Evolutionary conservation across 2,888 invertebrate species (phyloP), one percentile per base, ranked within the genome.

Genomic region (Eledone cirrhosa): DNA sequence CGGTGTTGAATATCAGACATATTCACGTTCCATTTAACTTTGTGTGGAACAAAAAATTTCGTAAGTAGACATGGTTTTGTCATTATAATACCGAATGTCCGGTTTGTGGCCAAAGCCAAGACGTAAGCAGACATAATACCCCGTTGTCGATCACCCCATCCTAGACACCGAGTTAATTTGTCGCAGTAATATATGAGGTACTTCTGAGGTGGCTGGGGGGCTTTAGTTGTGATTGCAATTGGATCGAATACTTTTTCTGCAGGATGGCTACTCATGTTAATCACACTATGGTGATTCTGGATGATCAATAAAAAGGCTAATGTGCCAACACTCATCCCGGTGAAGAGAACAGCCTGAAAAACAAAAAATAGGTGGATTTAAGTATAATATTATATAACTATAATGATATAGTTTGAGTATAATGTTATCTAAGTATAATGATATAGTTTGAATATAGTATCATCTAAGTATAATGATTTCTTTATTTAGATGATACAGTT

Each of bases 141-240:
- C 16, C 82, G 75, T 59, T 83, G 83, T 13, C 83, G 48, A 47
- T 83, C 83, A 19, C 81, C 81, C 77, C 82, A 81, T 1, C 83
- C 83, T 5, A 80, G 81, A 48, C 83, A 83, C 33, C 74, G 77
- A 14, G 33, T 59, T 41, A 31, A 77, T 7, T n/a, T 14, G 53
- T 83, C 81, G 65, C 83, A 83, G 16, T 80, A 8, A 53, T 81
- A 83, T 77, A 83, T 79, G 22, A 83, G 63, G 72, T 80, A 83
- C 27, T 79, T 82, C 77, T 78, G n/a, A 16, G 47, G 41, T n/a
- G 76, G 24, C 41, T n/a, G 24, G 8, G 72, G 72, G 14, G 76
- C 41, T 29, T 48, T 48, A 13, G 76, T 76, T 11, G 48, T 47
- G 24, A 29, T 48, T 4, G 22, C 27, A 8, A 19, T 76, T 11